Conservation (phyloP, 2,888 invertebrate genomes). For the Hypercompe scribonia region DNA sequence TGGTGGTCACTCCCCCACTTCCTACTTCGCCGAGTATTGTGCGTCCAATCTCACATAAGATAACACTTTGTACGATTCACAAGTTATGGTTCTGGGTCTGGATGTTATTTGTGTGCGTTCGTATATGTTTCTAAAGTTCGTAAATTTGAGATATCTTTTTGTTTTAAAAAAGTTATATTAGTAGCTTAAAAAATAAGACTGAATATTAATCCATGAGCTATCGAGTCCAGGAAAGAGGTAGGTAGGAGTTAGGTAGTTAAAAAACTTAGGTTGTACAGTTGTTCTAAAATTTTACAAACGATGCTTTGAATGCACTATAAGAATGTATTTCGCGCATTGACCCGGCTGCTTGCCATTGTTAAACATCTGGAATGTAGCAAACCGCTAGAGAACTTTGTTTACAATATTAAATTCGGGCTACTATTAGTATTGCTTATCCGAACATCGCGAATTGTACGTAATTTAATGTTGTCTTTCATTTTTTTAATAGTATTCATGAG, state of each 20-base stretch:
- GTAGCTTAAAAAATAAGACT: too few relatives aligned
- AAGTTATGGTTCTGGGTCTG: too few relatives aligned
- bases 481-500: background rate
- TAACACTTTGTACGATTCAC: too few relatives aligned
- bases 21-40: too few relatives aligned
- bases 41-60: too few relatives aligned
- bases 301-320: background rate
- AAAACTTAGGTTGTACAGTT: background rate
- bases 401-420: background rate
- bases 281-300: background rate
- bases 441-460: background rate
- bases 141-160: too few relatives aligned
- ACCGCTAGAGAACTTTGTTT: background rate
- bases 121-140: too few relatives aligned
- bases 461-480: background rate
- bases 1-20: too few relatives aligned
- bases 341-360: background rate
- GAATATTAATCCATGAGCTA: background rate
- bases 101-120: too few relatives aligned
- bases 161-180: too few relatives aligned
- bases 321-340: background rate
- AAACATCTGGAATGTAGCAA: background rate
- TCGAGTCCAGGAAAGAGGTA: too few relatives aligned
- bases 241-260: background rate
- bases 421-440: background rate